These are phyloP conservation scores for Araneus ventricosus DNA, from an alignment of 1,140 invertebrate genomes.

Conservation along the genomic window DNA sequence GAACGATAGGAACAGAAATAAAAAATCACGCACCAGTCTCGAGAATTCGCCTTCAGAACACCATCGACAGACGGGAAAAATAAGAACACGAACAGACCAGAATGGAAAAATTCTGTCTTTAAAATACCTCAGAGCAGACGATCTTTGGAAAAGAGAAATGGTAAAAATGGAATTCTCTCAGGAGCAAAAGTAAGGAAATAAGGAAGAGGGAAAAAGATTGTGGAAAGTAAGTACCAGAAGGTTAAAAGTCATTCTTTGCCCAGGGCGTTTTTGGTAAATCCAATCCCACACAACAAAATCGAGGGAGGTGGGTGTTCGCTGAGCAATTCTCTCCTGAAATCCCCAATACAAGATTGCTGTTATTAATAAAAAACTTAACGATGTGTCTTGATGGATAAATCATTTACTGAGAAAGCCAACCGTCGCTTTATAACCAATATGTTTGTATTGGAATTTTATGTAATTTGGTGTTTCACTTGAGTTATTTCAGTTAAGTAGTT, in stretches of 20 bases:
- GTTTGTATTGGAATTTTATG: no score
- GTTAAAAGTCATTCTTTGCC: background rate
- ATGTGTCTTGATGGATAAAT: background rate
- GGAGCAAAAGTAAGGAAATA: background rate
- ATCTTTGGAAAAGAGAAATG: background rate
- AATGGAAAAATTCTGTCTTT: background rate
- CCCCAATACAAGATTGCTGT: background rate
- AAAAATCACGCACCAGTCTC: background rate
- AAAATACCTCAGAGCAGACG: background rate
- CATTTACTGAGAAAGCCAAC: no score
- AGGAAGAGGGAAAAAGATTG: background rate
- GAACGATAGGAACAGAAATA: no score
- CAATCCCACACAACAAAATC: background rate
- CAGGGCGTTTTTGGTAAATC: background rate
- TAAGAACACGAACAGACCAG: background rate
- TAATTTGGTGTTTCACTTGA: no score
- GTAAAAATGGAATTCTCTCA: background rate
- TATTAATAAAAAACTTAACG: background rate
- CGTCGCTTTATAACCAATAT: no score
- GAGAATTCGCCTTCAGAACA: background rate
- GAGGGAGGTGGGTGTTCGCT: background rate
- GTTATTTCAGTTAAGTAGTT: no score
- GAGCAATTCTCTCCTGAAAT: background rate
- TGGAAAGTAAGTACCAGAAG: constrained; percentile 28
- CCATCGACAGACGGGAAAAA: background rate